These are phyloP conservation scores for Smittia sp. DNA, from an alignment of 2,888 invertebrate species.

Conservation along the genomic window DNA sequence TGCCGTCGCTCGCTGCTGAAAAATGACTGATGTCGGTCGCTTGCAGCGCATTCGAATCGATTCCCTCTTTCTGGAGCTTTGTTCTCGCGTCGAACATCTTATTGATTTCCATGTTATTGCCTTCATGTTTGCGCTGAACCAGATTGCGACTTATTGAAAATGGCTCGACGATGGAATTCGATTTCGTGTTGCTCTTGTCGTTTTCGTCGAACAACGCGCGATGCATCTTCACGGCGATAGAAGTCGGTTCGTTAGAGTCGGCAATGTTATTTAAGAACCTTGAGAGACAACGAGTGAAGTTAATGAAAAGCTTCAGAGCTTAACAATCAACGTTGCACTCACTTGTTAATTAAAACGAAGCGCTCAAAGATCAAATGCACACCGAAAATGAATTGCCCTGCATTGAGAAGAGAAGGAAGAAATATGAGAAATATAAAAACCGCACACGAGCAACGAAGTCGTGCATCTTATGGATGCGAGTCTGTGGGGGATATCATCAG, in stretches of 20 bases:
- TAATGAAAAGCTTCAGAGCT: background rate
- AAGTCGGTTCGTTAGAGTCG: conserved; percentile 41
- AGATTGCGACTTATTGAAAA: conserved; percentile 33
- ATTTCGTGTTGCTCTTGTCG: background rate
- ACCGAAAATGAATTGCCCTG: conserved; percentile 49
- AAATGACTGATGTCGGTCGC: background rate
- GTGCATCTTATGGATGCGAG: background rate
- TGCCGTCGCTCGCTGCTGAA: conserved; percentile 3
- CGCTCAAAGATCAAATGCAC: conserved; percentile 50
- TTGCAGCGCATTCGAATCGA: background rate
- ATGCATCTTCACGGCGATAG: conserved; percentile 40
- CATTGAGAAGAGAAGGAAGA: background rate
- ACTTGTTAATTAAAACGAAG: conserved; percentile 49
- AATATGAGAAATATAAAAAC: background rate
- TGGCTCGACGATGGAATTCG: background rate
- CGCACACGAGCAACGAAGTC: background rate
- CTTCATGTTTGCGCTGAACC: conserved; percentile 12
- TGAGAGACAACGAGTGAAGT: background rate
- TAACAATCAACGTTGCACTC: background rate
- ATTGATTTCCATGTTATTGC: conserved; percentile 19
- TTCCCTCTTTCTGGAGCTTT: background rate
- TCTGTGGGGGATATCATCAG: background rate
- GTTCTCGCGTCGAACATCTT: conserved; percentile 12
- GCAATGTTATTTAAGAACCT: conserved; percentile 36
- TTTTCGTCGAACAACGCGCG: conserved; percentile 21